Conservation (phyloP, 2,113 vertebrate species). For the Alligator sinensis region DNA sequence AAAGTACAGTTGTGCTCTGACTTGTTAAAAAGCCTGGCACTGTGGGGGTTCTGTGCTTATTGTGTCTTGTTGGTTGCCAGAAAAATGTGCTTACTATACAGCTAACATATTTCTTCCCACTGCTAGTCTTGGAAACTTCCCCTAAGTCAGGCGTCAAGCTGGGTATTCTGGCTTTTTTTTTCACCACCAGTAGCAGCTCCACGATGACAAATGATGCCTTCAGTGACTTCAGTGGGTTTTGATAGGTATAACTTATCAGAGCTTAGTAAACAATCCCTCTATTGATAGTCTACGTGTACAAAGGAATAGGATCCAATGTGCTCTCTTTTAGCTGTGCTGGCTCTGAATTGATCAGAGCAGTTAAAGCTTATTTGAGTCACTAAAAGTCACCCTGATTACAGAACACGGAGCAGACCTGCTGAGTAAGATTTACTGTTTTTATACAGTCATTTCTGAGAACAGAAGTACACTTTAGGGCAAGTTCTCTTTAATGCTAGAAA, state of each 20-base stretch:
- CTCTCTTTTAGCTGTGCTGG: not conserved
- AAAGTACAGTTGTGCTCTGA: not conserved
- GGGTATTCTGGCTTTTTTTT: not conserved
- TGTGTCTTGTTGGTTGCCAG: constrained; percentile 23
- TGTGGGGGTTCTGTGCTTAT: not conserved
- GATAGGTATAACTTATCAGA: not conserved
- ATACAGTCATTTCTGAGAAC: not conserved
- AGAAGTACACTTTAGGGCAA: not conserved
- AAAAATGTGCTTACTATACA: constrained; percentile 32
- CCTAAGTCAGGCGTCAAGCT: not conserved
- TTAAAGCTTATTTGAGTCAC: not conserved
- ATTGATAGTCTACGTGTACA: not conserved
- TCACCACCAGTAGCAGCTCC: not conserved
- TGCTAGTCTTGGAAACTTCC: constrained; percentile 13
- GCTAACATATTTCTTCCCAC: constrained; percentile 10
- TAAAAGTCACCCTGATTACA: not conserved
- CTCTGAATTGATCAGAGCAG: not conserved
- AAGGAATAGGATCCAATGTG: not conserved
- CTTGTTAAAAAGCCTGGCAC: constrained; percentile 41
- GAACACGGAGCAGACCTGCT: not conserved
- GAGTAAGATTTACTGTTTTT: not conserved
- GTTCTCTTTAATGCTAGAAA: not conserved
- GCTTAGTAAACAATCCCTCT: not conserved
- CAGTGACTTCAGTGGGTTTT: not conserved
- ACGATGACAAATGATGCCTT: not conserved